These are phyloP conservation scores for Lissonota sp. DNA, from an alignment of 2,888 invertebrate genomes.

Conservation along the genomic window DNA sequence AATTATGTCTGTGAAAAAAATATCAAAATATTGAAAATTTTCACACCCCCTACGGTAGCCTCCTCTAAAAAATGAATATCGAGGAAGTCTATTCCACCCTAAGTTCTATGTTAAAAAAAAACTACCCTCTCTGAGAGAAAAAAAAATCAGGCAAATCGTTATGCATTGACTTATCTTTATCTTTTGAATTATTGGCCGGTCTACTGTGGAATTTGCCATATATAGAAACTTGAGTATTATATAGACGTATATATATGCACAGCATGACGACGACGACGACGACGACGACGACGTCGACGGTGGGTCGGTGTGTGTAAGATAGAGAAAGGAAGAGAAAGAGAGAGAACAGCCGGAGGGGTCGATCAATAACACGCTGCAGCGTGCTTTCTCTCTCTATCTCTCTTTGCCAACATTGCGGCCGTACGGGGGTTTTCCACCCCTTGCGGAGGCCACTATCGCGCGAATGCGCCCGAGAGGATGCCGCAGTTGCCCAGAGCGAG, in stretches of 20 bases:
- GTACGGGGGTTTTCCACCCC: conserved; percentile 45
- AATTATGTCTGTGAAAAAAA: too few species aligned
- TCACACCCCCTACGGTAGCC: too few species aligned
- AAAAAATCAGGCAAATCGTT: too few species aligned
- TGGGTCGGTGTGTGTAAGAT: conserved; percentile 60
- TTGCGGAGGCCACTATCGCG: conserved; percentile 19
- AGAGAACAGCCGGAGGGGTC: conserved; percentile 72
- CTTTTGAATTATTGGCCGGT: too few species aligned
- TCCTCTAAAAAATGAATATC: too few species aligned
- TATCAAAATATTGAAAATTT: too few species aligned
- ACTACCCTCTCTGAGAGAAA: too few species aligned
- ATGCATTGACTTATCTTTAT: too few species aligned
- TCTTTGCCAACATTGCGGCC: conserved; percentile 49
- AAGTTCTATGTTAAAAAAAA: too few species aligned
- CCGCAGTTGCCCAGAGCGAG: conserved; percentile 45
- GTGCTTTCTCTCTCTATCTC: conserved; percentile 62
- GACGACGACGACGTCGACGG: conserved; percentile 66
- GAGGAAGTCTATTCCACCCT: too few species aligned
- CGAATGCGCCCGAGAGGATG: conserved; percentile 46
- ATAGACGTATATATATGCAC: conserved; percentile 4
- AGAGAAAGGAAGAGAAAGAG: conserved; percentile 63
- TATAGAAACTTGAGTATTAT: not conserved
- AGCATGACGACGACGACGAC: conserved; percentile 56
- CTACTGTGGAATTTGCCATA: too few species aligned
- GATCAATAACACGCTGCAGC: conserved; percentile 83